Base-by-base conservation (phyloP, 2,888 invertebrate genomes). In the Chouioia cunea region DNA sequence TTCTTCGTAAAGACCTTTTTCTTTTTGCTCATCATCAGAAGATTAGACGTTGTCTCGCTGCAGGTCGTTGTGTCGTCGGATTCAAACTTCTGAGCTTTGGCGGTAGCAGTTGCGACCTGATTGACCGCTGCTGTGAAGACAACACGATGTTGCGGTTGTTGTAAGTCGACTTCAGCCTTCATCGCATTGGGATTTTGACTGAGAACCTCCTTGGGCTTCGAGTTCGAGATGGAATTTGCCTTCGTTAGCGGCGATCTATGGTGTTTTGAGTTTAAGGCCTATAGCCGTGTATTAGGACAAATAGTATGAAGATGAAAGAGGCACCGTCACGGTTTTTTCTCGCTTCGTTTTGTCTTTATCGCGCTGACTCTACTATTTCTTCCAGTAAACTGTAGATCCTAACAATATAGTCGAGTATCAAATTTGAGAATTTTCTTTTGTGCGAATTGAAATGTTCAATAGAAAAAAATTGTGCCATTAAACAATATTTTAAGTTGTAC, bases 201-300 rank as follows among this genome's bases (percentile, higher is more conserved):
- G 68, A 76, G 71, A 66, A 73, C 68, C 74, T 79, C 79, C 75
- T 76, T 77, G 67, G 77, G 73, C 75, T 80, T 81, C 74, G 79
- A 74, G 78, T 77, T 80, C 76, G 80, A 77, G 76, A 79, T 78
- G 76, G 83, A 80, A 76, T 76, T 80, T 77, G 79, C 77, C 78
- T 83, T 83, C 80, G 80, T 82, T 80, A 83, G 77, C 76, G 83
- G 81, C 76, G 80, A 84, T 83, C 85, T 85, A 82, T 79, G 81
- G 81, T 80, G 82, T 80, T 82, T 83, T 79, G 82, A 84, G 81
- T 85, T n/a, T 83, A 85, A 83, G 85, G 85, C 85, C 84, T 85
- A 83, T 85, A 85, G 85, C 85, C 85, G 81, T 81, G 47, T 71
- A 85, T 85, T 85, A 84, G 82, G 83, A 80, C 81, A 81, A 82